Evolutionary conservation across 1,140 invertebrate species (phyloP).

Genomic region (Eulimnadia texana): DNA sequence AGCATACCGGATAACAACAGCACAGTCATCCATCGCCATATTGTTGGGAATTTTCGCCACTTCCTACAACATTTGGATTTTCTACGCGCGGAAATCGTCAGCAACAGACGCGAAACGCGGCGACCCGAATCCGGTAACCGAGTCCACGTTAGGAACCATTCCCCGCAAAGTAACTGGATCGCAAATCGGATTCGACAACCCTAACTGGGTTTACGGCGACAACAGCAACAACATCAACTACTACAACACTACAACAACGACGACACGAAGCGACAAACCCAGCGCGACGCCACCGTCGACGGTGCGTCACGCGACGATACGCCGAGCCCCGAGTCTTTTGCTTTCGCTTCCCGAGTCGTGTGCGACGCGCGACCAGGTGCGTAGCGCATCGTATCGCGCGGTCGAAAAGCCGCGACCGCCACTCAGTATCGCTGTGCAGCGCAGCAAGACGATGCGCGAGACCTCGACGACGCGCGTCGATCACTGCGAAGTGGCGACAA

Average conservation of each 20-base stretch:
- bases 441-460: conserved; percentile 15
- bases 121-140: not conserved
- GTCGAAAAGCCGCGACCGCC: not conserved
- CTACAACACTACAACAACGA: too few relatives aligned
- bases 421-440: not conserved
- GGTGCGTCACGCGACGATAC: conserved; percentile 8
- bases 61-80: not conserved
- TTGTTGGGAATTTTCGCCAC: not conserved
- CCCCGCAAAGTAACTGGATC: not conserved
- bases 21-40: conserved; percentile 3
- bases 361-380: not conserved
- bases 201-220: conserved; percentile 9
- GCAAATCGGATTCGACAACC: conserved; percentile 6
- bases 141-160: not conserved
- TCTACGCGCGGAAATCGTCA: not conserved
- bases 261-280: not conserved
- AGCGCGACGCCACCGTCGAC: not conserved
- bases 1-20: conserved; percentile 2
- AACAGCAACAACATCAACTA: not conserved
- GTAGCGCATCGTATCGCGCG: conserved; percentile 6
- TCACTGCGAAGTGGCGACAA: not conserved
- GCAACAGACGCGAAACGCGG: not conserved
- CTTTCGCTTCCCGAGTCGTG: conserved; percentile 1
- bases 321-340: conserved; percentile 13
- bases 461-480: not conserved